Evolutionary conservation across 2,113 vertebrate genomes (phyloP), one percentile per base, ranked within the genome.

Genomic region (Tetrao urogallus): DNA sequence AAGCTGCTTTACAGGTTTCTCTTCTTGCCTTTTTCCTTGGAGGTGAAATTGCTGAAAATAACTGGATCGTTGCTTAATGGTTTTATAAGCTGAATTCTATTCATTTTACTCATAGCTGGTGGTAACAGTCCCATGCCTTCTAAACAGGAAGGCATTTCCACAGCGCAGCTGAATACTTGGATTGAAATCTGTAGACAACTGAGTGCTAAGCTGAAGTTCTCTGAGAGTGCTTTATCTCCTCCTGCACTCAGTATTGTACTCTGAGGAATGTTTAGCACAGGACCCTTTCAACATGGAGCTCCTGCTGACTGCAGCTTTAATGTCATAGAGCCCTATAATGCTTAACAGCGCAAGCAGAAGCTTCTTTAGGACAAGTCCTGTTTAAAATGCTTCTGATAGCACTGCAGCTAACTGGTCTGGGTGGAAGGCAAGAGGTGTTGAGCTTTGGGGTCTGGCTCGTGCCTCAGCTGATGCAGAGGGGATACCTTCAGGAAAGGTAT

Each of bases 1-100:
- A 89, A 92, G 91, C 89, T 91, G 86, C 92, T 93, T 84, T 77
- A 93, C 76, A 93, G 70, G 95, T 97, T 97, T 91, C 74, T 70
- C 96, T 45, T 88, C 86, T 63, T 89, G 36, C 47, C 13, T 48
- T 85, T 85, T 48, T 43, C 12, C 58, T 83, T 81, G 61, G 58
- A 94, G 67, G 40, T 88, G 87, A 72, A 74, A 89, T 74, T 88
- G 34, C 83, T 73, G 76, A 69, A 93, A 72, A 90, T 70, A 52
- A 85, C 79, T 50, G 65, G 30, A 91, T 84, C 93, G 60, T 96
- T 95, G 88, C 79, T 36, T 94, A 40, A 93, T 1, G 18, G 40
- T 16, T 85, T 77, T 40, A 78, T 58, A 60, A 92, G 34, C 52
- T n/a, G 67, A 84, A 93, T 97, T 96, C 78, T 82, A 50, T 42